Evolutionary conservation across 2,113 vertebrate species (phyloP), one percentile per base, ranked within the genome.

Genomic region (Rhea pennata): DNA sequence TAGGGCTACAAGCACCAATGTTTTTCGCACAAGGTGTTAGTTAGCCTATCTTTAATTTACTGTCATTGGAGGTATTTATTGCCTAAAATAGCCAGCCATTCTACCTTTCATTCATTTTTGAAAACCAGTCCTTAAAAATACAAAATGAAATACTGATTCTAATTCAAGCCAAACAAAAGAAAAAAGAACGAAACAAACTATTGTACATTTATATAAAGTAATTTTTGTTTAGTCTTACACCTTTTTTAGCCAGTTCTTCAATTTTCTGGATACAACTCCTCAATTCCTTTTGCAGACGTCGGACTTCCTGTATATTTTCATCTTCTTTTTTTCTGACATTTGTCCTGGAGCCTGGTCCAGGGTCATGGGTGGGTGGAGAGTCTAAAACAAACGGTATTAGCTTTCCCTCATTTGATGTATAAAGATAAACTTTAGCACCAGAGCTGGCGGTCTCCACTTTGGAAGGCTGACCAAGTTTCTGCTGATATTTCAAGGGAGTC

Each of bases 251-350:
- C 33, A 99, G 95, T 50, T 98, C 98, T 83, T 99, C 98, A 22
- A 99, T 98, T 97, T 98, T 99, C 92, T 97, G 98, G 85, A 99
- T 97, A 86, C 97, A 99, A n/a, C 69, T 97, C 83, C 97, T 98
- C 92, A 99, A 89, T 92, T 99, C 98, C 88, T 97, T 98, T 77
- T 98, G 99, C 71, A 99, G 96, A 59, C 97, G 96, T 53, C 74
- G 96, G 39, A 99, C 97, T 89, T 99, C 98, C 39, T 89, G 93
- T 27, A 94, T 84, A 53, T 96, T 97, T 66, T 96, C 97, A 46
- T 96, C 92, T 50, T 89, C 84, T 76, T 91, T 94, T 73, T 86
- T 95, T 48, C 66, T 85, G 33, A 77, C 51, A 39, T 62, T 94
- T 70, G 74, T 75, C 39, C 44, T 83, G 27, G 67, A 88, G 33